Evolutionary conservation across 2,797 vertebrate genomes (phyloP).

Genomic region (Rhinella marina): DNA sequence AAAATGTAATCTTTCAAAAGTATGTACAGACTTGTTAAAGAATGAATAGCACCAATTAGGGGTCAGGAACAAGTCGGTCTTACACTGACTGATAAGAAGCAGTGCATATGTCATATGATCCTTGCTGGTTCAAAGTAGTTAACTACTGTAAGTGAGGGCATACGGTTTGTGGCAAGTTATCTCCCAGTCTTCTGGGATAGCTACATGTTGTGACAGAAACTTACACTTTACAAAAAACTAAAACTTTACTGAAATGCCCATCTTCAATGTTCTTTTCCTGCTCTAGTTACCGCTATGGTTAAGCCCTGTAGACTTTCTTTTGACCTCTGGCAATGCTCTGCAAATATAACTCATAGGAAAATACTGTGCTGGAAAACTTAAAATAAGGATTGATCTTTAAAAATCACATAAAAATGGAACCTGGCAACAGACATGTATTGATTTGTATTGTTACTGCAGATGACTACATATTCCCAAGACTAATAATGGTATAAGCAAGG

Average conservation of each 20-base stretch:
- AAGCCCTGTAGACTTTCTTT: not conserved
- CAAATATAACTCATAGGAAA: not conserved
- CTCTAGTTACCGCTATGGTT: not conserved
- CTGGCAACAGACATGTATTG: not conserved
- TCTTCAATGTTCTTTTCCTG: not conserved
- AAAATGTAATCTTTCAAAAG: no score
- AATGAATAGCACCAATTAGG: no score
- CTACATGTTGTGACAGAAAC: not conserved
- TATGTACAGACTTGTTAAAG: no score
- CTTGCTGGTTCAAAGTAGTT: not conserved
- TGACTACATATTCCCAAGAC: not conserved
- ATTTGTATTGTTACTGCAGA: not conserved
- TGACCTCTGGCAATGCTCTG: not conserved
- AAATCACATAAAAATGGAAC: not conserved
- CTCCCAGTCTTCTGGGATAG: not conserved
- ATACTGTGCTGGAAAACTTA: not conserved
- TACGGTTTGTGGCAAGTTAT: not conserved
- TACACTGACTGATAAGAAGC: no score
- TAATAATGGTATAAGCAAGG: not conserved
- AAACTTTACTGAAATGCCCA: not conserved
- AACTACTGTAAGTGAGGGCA: not conserved
- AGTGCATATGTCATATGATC: no score
- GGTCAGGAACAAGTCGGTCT: no score
- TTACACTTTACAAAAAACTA: not conserved
- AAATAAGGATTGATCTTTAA: not conserved